Base-by-base conservation (phyloP, 2,888 invertebrate genomes). In the Oscheius onirici region DNA sequence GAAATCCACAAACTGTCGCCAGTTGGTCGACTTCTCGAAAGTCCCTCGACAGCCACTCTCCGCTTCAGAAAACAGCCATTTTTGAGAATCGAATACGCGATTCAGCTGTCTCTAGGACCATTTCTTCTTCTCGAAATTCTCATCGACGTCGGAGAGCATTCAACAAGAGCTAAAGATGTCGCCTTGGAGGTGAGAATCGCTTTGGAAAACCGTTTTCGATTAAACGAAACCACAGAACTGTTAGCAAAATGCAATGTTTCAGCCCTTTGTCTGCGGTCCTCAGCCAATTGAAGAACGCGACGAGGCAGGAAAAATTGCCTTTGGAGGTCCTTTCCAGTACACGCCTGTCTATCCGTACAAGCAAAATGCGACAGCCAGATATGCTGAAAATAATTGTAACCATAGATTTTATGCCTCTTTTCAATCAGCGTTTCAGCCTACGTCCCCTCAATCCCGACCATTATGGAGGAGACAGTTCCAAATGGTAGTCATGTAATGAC, bases 291-390 rank as follows among this genome's bases (percentile, higher is more conserved):
- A 78, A 55, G 82, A 82, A 26, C 60, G 74, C 15, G 75, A 80
- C n/a, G 82, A 82, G 52, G 72, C 70, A 57, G 78, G 75, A 34
- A 79, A 76, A 58, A 80, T 74, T 20, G 74, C 81, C 3, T 73
- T 81, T 17, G 77, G 78, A 26, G 81, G 81, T 13, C 81, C 81
- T 40, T 81, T 79, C 68, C 66, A 74, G 24, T 81, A 80, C 72
- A 81, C 80, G 1, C 81, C 81, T 49, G 73, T 79, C 24, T 81
- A 81, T 46, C 79, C 79, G 1, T 76, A 78, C 66, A 67, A 61
- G 43, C 66, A 72, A 20, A 28, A 68, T n/a, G 44, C 52, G 44
- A 46, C 60, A 1, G 44, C 58, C 8, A 57, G 60, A 17, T 17
- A 24, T 6, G 60, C 20, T 22, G 69, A 69, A 20, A 8, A 22